Evolutionary conservation across 2,888 invertebrate genomes (phyloP).

Genomic region (Hecatera dysodea): DNA sequence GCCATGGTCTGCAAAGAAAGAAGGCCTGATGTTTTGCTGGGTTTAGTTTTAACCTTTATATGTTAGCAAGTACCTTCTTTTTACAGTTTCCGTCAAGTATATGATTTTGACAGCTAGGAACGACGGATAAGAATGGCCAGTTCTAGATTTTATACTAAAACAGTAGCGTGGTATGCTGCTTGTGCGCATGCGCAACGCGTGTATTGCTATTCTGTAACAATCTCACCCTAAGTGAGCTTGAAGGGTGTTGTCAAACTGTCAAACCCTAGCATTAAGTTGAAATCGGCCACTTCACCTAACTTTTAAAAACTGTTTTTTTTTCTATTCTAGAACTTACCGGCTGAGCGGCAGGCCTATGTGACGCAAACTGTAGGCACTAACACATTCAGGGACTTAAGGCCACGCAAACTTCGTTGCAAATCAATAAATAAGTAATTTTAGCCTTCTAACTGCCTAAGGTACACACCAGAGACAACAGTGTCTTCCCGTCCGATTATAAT

Average conservation of each 20-base stretch:
- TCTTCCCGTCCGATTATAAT: too few species aligned
- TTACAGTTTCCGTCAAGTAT: background rate
- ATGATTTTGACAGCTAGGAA: background rate
- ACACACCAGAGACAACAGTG: background rate
- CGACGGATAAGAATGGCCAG: background rate
- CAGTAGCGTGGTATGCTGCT: background rate
- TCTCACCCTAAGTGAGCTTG: too few species aligned
- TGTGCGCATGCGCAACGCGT: background rate
- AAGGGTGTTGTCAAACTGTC: too few species aligned
- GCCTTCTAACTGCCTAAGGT: background rate
- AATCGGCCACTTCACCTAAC: too few species aligned
- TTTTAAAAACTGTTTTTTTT: too few species aligned
- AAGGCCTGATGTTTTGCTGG: too few species aligned
- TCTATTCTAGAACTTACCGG: too few species aligned
- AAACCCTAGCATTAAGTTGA: too few species aligned
- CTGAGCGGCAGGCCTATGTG: background rate
- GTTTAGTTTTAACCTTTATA: too few species aligned
- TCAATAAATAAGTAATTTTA: constrained; percentile 8
- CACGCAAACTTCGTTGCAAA: constrained; percentile 5
- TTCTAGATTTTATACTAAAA: background rate
- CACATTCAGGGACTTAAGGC: background rate
- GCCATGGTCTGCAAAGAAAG: too few species aligned
- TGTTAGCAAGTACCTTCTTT: too few species aligned
- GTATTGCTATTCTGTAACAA: too few species aligned
- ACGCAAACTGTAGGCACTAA: background rate